Base-by-base conservation (phyloP, 2,797 vertebrate genomes). In the Paramormyrops hopkinsi region DNA sequence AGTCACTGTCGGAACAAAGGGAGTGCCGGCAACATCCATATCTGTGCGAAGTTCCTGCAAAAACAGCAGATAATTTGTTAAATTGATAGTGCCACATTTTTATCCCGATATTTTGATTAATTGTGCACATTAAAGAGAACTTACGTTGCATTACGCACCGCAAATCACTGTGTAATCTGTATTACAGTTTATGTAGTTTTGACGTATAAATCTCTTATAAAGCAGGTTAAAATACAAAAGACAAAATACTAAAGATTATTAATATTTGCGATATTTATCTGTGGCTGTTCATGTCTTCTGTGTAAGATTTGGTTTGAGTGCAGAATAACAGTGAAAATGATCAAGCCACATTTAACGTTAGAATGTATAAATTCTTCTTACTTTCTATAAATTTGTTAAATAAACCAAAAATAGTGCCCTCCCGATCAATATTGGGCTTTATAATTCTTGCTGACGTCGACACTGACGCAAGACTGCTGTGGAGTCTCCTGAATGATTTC, bases 401-500 rank as follows among this genome's bases (percentile, higher is more conserved):
- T 91, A 69, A 44, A 93, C 94, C 95, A 94, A 93, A 96, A 96
- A 96, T 96, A 96, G 95, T 92, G 91, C 92, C 91, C 92, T 92
- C 90, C 93, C 89, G 93, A 96, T 96, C 95, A 97, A 97, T 97
- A 96, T 96, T 96, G 96, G 95, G 96, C 96, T 97, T 97, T 97
- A 97, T 97, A 97, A 97, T 97, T 97, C 97, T 96, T 95, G 95
- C 96, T 97, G 97, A 99, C 98, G 98, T 99, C 98, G 96, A 94
- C 94, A 93, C 96, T 99, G 97, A 99, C 98, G 98, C 98, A 98
- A 96, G 79, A 94, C 94, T 95, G 96, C 97, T 97, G 97, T 96
- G 98, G 98, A 98, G 98, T 99, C 98, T 99, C 98, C 98, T 98
- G 96, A 98, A 98, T 99, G 98, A 97, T 97, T 97, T 97, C 96